Percentiles rank a stretch among this genome's conserved stretches.
Conservation (phyloP, 2,888 invertebrate genomes). For the Spilarctia lutea region DNA sequence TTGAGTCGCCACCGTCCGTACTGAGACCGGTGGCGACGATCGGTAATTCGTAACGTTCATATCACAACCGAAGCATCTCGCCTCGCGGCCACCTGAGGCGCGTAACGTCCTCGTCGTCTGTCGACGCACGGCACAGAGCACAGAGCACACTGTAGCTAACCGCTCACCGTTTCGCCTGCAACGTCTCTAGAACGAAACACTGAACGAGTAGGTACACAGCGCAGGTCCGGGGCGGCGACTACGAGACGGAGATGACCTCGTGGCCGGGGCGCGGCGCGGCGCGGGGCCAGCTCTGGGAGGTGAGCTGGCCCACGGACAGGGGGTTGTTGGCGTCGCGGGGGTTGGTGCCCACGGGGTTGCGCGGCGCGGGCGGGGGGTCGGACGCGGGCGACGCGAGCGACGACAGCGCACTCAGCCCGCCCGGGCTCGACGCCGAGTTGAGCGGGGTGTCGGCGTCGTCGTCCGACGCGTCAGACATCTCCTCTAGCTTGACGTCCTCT, state of each 20-base stretch:
- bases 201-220: slow-evolving; percentile 44
- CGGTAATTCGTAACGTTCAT: slow-evolving; percentile 58
- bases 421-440: slow-evolving; percentile 82
- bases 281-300: slow-evolving; percentile 88
- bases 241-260: slow-evolving; percentile 84
- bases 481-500: slow-evolving; percentile 89
- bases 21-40: slow-evolving; percentile 54
- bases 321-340: slow-evolving; percentile 97
- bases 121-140: slow-evolving; percentile 42
- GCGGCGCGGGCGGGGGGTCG: slow-evolving; percentile 86
- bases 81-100: slow-evolving; percentile 58
- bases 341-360: slow-evolving; percentile 96
- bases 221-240: slow-evolving; percentile 55
- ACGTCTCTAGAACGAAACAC: slow-evolving; percentile 40
- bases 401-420: slow-evolving; percentile 81
- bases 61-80: slow-evolving; percentile 77
- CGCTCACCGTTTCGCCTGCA: slow-evolving; percentile 43
- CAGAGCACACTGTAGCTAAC: slow-evolving; percentile 45
- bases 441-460: slow-evolving; percentile 84
- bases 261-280: slow-evolving; percentile 74
- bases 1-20: slow-evolving; percentile 45
- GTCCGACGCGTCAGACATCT: slow-evolving; percentile 89
- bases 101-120: slow-evolving; percentile 12
- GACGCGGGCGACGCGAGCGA: slow-evolving; percentile 92
- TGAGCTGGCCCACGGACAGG: slow-evolving; percentile 95